phyloP scores from a whole-genome alignment of 2,113 vertebrate species.

The Archocentrus centrarchus region DNA sequence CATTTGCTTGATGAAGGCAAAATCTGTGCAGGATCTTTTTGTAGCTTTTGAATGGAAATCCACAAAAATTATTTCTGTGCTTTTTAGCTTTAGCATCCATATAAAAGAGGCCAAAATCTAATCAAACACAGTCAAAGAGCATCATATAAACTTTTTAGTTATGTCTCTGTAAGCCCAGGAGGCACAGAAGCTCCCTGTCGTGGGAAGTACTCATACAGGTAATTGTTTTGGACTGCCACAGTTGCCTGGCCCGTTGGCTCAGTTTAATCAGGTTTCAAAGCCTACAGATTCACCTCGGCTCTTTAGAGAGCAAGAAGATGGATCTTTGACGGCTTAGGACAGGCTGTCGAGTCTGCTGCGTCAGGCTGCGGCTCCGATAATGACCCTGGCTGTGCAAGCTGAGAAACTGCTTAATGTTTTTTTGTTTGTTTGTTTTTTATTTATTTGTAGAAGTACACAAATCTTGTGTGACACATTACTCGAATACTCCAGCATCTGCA shows the following conservation, averaged over 20 bases:
- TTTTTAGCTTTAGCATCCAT: background rate
- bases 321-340: background rate
- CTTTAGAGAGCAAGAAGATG: background rate
- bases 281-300: background rate
- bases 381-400: background rate
- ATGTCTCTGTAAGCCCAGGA: background rate
- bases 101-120: background rate
- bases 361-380: background rate
- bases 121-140: background rate
- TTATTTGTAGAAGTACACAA: constrained; percentile 17
- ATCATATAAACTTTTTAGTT: background rate
- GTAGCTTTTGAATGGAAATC: background rate
- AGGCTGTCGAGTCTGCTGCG: background rate
- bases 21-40: background rate
- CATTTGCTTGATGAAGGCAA: background rate
- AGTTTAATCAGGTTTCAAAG: constrained; percentile 44
- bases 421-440: background rate
- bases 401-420: constrained; percentile 2
- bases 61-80: background rate
- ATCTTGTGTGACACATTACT: constrained; percentile 29
- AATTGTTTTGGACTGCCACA: background rate
- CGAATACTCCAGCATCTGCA: too few relatives aligned
- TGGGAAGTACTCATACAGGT: background rate
- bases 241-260: background rate
- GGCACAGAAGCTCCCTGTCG: background rate